These are phyloP conservation scores for Poeciliopsis occidentalis DNA, from an alignment of 2,113 vertebrate genomes.

Conservation along the genomic window DNA sequence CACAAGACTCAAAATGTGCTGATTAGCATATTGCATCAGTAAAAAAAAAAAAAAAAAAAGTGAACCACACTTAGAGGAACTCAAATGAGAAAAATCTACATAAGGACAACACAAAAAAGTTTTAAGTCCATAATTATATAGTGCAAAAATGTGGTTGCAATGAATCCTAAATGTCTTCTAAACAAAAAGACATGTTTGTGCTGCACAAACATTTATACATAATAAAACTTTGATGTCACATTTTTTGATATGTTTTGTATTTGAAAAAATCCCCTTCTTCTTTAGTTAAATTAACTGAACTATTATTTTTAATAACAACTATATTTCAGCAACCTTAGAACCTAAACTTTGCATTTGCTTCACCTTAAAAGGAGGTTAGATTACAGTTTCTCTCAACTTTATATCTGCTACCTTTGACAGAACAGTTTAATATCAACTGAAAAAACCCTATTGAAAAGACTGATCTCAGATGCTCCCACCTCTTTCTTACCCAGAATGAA, in stretches of 20 bases:
- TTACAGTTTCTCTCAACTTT: not conserved
- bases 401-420: not conserved
- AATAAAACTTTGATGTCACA: too few species aligned
- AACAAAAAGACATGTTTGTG: not conserved
- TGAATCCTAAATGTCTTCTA: not conserved
- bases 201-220: too few species aligned
- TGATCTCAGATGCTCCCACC: not conserved
- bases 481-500: slow-evolving; percentile 68
- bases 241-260: not conserved
- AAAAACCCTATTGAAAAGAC: not conserved
- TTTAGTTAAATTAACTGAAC: not conserved
- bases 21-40: accelerated
- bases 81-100: not conserved
- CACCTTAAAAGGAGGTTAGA: not conserved
- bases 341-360: not conserved
- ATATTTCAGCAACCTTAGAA: not conserved
- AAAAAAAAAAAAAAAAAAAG: not conserved
- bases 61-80: not conserved
- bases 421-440: not conserved
- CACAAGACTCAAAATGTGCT: not conserved
- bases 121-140: not conserved
- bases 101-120: not conserved
- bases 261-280: not conserved
- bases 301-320: not conserved
- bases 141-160: not conserved